Evolutionary conservation across 1,140 invertebrate genomes (phyloP).

Genomic region (Drosophila orena): DNA sequence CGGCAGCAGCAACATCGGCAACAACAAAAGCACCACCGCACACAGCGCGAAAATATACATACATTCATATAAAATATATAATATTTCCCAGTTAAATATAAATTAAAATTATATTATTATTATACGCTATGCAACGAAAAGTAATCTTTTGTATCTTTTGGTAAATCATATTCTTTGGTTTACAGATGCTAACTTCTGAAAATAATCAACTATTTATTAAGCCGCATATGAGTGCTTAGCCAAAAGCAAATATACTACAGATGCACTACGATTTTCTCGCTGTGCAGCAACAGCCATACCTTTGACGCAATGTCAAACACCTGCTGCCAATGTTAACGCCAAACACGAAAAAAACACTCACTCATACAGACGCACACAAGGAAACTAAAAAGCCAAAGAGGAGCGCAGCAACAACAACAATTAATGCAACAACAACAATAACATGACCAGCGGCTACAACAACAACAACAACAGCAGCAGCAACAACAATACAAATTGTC

Average conservation of each 20-base stretch:
- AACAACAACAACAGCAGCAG: constrained; percentile 1
- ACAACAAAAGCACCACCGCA: constrained; percentile 33
- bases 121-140: no score
- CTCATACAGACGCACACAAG: constrained; percentile 47
- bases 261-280: not conserved
- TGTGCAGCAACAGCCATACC: constrained; percentile 61
- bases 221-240: no score
- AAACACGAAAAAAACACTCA: constrained; percentile 73
- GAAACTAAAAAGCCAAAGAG: constrained; percentile 67
- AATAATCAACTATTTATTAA: no score
- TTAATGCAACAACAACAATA: constrained; percentile 30
- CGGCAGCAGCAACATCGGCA: constrained; percentile 29
- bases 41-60: not conserved
- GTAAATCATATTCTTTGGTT: no score
- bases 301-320: constrained; percentile 83
- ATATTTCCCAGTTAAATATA: no score
- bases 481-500: constrained; percentile 48
- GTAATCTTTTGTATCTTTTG: no score
- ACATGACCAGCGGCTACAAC: constrained; percentile 22
- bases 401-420: constrained; percentile 58
- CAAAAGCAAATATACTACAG: no score
- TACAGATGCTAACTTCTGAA: no score
- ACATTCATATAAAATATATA: no score
- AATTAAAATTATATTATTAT: no score
- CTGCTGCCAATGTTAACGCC: constrained; percentile 82